Conservation (phyloP, 2,888 invertebrate genomes). For the Augiades crinisus region DNA sequence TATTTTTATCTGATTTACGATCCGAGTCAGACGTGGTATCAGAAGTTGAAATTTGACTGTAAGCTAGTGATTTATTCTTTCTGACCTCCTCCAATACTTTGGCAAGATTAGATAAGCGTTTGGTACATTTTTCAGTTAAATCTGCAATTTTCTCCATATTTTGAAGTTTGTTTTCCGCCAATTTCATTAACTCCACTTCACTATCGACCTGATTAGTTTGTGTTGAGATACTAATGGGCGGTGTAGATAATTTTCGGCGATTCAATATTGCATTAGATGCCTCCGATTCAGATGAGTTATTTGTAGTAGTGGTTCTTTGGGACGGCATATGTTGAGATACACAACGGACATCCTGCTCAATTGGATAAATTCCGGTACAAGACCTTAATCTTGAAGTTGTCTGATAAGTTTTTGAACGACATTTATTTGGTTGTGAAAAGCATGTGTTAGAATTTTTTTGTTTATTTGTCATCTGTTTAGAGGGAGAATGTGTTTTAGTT, state of each 20-base stretch:
- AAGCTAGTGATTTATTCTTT: conserved; percentile 65
- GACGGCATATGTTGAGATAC: not conserved
- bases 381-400: conserved; percentile 28
- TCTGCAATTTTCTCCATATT: conserved; percentile 77
- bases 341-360: not conserved
- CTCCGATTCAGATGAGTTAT: conserved; percentile 45
- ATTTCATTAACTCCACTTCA: conserved; percentile 59
- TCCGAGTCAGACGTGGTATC: conserved; percentile 62
- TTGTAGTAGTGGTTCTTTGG: conserved; percentile 32
- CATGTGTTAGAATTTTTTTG: conserved; percentile 7
- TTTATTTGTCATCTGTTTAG: not conserved
- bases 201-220: conserved; percentile 56
- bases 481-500: conserved; percentile 41
- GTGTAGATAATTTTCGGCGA: conserved; percentile 20
- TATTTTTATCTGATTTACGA: conserved; percentile 47
- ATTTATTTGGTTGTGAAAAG: conserved; percentile 3
- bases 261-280: not conserved
- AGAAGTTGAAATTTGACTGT: conserved; percentile 62
- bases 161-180: conserved; percentile 68
- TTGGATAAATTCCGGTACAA: not conserved
- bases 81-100: conserved; percentile 74
- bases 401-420: conserved; percentile 16
- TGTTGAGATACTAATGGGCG: conserved; percentile 51
- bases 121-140: conserved; percentile 71
- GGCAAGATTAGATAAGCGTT: conserved; percentile 69